phyloP scores from a whole-genome alignment of 2,797 vertebrate genomes.

The Falco rusticolus region DNA sequence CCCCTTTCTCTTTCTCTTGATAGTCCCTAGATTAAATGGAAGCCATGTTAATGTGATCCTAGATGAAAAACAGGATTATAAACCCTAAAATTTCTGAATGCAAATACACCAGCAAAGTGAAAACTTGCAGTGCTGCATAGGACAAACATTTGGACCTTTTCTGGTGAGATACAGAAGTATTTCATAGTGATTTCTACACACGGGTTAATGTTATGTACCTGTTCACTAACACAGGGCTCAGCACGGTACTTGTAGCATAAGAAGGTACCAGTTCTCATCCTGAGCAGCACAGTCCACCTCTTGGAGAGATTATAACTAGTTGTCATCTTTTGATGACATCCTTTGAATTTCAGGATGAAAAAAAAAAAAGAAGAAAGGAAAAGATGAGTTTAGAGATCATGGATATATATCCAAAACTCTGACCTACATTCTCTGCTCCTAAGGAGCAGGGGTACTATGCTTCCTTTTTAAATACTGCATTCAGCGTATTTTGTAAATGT shows the following conservation, averaged over 20 bases:
- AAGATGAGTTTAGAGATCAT: not conserved
- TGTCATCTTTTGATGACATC: not conserved
- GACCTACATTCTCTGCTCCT: not conserved
- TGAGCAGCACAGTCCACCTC: not conserved
- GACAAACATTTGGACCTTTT: not conserved
- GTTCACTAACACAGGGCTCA: not conserved
- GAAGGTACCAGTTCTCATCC: not conserved
- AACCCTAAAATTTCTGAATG: not conserved
- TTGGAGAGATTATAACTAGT: not conserved
- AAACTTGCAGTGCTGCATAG: not conserved
- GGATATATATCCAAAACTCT: not conserved
- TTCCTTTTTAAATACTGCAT: not conserved
- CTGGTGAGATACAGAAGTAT: not conserved
- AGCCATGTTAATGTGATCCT: not conserved
- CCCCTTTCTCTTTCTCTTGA: not conserved
- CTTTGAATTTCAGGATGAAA: not conserved
- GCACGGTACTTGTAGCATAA: accelerated
- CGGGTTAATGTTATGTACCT: not conserved
- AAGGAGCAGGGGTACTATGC: not conserved
- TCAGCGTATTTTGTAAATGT: not conserved
- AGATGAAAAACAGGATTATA: not conserved
- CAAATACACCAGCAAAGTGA: not conserved
- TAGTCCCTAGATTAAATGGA: conserved; percentile 13
- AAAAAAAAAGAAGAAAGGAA: not conserved
- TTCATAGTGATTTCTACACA: not conserved